These are phyloP conservation scores for Ennomos erosarius DNA, from an alignment of 2,888 invertebrate species.

Conservation along the genomic window DNA sequence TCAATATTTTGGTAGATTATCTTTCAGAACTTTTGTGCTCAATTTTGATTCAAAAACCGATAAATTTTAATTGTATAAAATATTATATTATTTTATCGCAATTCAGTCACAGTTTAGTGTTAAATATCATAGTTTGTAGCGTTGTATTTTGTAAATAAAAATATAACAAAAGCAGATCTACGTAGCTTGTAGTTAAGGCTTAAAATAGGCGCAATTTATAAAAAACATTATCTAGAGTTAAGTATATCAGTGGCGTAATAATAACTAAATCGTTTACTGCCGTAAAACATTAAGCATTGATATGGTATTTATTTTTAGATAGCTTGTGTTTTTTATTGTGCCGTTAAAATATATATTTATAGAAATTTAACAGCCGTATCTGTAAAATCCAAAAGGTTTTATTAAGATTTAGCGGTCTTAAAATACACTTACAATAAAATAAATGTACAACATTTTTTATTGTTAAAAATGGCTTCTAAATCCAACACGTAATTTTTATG, in stretches of 20 bases:
- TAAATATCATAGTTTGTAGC: slow-evolving; percentile 39
- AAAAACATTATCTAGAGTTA: slow-evolving; percentile 18
- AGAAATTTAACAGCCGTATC: not conserved
- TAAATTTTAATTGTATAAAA: too few relatives aligned
- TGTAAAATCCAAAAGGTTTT: not conserved
- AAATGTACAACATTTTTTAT: too few relatives aligned
- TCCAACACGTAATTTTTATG: too few relatives aligned
- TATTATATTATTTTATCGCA: slow-evolving; percentile 21
- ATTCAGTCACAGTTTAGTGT: slow-evolving; percentile 30
- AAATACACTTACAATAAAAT: too few relatives aligned
- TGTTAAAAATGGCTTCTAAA: too few relatives aligned
- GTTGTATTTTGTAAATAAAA: slow-evolving; percentile 52
- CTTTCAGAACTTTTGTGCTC: too few relatives aligned
- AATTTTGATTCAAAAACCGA: too few relatives aligned
- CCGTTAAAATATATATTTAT: slow-evolving; percentile 12
- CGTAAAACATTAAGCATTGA: slow-evolving; percentile 54
- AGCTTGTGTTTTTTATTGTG: slow-evolving; percentile 46
- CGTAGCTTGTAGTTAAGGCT: slow-evolving; percentile 49
- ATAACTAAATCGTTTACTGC: slow-evolving; percentile 50
- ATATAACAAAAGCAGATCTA: slow-evolving; percentile 42
- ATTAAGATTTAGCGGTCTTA: too few relatives aligned
- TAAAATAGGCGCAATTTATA: slow-evolving; percentile 38
- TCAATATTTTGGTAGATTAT: too few relatives aligned
- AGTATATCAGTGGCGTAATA: slow-evolving; percentile 36
- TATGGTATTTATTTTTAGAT: slow-evolving; percentile 55